Evolutionary conservation across 2,797 vertebrate species (phyloP), one percentile per base, ranked within the genome.

Genomic region (Takifugu rubripes): DNA sequence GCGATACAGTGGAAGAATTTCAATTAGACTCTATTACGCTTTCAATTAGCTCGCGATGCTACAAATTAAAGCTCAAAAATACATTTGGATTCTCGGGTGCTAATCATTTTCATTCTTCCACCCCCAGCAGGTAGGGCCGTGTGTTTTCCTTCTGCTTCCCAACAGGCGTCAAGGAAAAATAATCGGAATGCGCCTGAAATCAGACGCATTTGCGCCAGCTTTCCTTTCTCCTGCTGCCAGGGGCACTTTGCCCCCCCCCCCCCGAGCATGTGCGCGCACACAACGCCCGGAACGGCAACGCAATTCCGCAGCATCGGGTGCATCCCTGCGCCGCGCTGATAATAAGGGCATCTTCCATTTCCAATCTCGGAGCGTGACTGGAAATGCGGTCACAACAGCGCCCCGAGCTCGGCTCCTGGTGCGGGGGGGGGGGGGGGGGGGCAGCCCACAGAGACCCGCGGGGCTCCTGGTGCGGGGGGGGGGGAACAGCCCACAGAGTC

Each of bases 181-280:
- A 84, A 87, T 87, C 81, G 83, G 82, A 83, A 84, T 68, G 76
- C 77, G 56, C 78, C 77, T 75, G 84, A 54, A 81, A 80, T 80
- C 72, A 71, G 57, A 84, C 78, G 64, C 49, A 44, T 70, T 66
- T 78, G 76, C 80, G 81, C 69, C 81, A 72, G 74, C 61, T 70
- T 64, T 76, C 70, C 71, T 69, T 78, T 78, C 77, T 82, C 75
- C 59, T 61, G 57, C 68, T 61, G 80, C 85, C 85, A 66, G 71
- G 68, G 80, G 83, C 83, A 81, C 78, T 83, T 83, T 85, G 80
- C 78, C 86, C 77, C 1, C 21, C 17, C 17, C 17, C 17, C 17
- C 1, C 17, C 21, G 85, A 83, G 80, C 81, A 82, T 80, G 82
- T 69, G 78, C 43, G 61, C 31, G 59, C 25, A 36, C 27, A 42